Percentiles rank a stretch among this genome's conserved stretches.
Conservation (phyloP, 2,888 invertebrate species). For the Drosophila trichaetosa region DNA sequence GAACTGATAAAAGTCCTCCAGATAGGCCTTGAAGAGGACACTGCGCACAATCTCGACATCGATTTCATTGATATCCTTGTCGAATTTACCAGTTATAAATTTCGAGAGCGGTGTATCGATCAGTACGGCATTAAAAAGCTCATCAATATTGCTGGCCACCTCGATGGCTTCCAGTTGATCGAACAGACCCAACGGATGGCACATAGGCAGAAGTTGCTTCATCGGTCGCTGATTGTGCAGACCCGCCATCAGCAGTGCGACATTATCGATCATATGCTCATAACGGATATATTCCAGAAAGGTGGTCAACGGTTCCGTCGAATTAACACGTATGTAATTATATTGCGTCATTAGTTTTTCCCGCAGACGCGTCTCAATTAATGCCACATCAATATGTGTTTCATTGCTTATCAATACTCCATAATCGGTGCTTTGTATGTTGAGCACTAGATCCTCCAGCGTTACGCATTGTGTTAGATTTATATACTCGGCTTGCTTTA, state of each 20-base stretch:
- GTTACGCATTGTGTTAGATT: constrained; percentile 99
- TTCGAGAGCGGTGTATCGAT: constrained; percentile 98
- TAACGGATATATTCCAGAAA: constrained; percentile 99
- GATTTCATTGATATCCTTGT: constrained; percentile 98
- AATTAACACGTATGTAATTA: constrained; percentile 97
- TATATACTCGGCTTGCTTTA: constrained; percentile 96
- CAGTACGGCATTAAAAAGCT: constrained; percentile 97
- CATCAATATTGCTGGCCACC: constrained; percentile 97
- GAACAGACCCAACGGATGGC: constrained; percentile 98
- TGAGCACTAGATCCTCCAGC: constrained; percentile 97
- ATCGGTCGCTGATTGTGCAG: constrained; percentile 98
- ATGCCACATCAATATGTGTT: constrained; percentile 95
- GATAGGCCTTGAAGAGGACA: constrained; percentile 96
- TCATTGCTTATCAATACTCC: constrained; percentile 98
- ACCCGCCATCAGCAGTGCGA: constrained; percentile 97
- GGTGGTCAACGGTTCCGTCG: constrained; percentile 96
- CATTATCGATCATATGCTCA: constrained; percentile 99
- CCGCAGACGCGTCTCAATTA: constrained; percentile 97
- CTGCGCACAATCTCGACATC: constrained; percentile 99
- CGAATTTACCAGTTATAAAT: constrained; percentile 98
- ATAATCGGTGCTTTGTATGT: constrained; percentile 98
- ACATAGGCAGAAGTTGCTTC: constrained; percentile 98
- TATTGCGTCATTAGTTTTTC: constrained; percentile 98
- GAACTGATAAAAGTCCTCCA: constrained; percentile 96
- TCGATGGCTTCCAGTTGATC: constrained; percentile 99